phyloP scores from a whole-genome alignment of 2,113 vertebrate genomes.

The Odontophorus gujanensis region DNA sequence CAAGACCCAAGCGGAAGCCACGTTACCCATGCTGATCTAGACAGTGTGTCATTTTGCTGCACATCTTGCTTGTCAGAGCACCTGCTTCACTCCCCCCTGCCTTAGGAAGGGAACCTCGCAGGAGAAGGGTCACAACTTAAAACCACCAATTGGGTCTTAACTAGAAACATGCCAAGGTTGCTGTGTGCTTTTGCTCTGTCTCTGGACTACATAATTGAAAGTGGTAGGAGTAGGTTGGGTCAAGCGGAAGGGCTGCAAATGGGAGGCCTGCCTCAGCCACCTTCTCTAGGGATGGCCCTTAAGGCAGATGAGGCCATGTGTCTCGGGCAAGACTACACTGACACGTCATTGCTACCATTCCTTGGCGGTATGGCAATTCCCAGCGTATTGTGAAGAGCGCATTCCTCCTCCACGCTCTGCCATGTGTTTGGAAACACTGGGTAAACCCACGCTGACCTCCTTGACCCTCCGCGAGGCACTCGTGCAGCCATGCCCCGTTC shows the following conservation, averaged over 20 bases:
- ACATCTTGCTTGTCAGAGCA: background rate
- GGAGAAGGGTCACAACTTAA: fast-evolving
- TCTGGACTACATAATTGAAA: background rate
- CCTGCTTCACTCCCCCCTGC: fast-evolving
- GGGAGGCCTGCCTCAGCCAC: too few relatives aligned
- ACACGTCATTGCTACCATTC: fast-evolving
- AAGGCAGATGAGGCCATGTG: background rate
- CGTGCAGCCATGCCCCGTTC: fast-evolving
- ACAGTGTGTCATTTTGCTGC: background rate
- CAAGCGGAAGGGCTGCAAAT: background rate
- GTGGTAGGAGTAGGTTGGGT: background rate
- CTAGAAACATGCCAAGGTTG: fast-evolving
- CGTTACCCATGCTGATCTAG: background rate
- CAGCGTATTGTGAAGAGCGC: background rate
- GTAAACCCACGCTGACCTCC: background rate
- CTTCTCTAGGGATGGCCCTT: background rate
- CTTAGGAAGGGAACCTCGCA: fast-evolving
- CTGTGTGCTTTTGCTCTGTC: background rate
- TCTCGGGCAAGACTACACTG: background rate
- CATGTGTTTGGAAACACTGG: background rate
- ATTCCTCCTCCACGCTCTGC: fast-evolving
- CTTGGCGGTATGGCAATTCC: background rate
- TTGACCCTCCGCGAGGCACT: background rate
- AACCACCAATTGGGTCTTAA: background rate
- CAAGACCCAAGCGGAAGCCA: background rate